Base-by-base conservation (phyloP, 2,888 invertebrate genomes). In the Andrena chrysosceles region DNA sequence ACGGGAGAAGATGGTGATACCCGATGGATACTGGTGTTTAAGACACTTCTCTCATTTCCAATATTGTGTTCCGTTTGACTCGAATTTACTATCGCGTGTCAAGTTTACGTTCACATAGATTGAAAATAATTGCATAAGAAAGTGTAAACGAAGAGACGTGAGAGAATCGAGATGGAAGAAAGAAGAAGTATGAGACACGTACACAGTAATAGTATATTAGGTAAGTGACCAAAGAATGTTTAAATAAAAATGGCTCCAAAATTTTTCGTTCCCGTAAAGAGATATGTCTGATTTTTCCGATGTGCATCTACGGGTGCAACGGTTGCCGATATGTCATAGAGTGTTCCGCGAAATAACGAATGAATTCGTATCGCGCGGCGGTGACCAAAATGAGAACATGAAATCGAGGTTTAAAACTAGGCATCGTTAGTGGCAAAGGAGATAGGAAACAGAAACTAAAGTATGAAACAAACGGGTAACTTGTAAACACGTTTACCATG, bases 401-500 rank as follows among this genome's bases (percentile, higher is more conserved):
- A 31, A 33, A 59, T 60, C 13, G 8, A 23, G 8, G 20, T 42
- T 31, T 0, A 7, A 42, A 42, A n/a, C 10, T 60, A 13, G 33
- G 33, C 1, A n/a, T 74, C 26, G 42, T 78, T 78, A 68, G 42
- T 54, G 23, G 42, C 10, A 26, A 48, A 68, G 20, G 13, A 13
- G 42, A 42, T 1, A 29, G 23, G 13, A 20, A 13, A 42, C 10
- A 7, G 4, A 8, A 56, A 33, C 2, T 16, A 26, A 31, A 49
- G 49, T 16, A 20, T 20, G n/a, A 72, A 66, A 23, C 1, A 49
- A 62, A 66, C 1, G 13, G 20, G 13, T n/a, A 60, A 64, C 31
- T 64, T 20, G 23, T 0, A 2, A 62, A 31, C 8, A 20, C 16
- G n/a, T 78, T 77, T 16, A 33, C 23, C 10, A 52, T 35, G 42